A percentile compares a stretch with the other conserved stretches of the same genome.
These are phyloP conservation scores for Mythimna lalbum DNA, from an alignment of 2,888 invertebrate species.

Conservation along the genomic window DNA sequence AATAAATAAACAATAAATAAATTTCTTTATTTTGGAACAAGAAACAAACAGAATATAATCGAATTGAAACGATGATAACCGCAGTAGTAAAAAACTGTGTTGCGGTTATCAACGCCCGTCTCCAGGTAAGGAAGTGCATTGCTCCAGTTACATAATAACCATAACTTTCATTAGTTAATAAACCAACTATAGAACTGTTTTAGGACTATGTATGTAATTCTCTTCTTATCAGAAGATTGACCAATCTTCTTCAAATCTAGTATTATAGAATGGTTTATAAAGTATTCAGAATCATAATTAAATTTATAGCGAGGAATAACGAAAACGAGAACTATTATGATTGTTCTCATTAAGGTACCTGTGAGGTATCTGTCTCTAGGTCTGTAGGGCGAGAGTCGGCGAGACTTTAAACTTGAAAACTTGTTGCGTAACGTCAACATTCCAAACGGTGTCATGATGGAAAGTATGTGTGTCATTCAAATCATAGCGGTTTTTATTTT, in stretches of 20 bases:
- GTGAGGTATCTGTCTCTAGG: slow-evolving; percentile 33
- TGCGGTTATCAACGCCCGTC: too few relatives aligned
- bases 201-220: neutral
- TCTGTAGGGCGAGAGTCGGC: slow-evolving; percentile 27
- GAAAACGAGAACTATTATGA: neutral
- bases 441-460: neutral
- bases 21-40: too few relatives aligned
- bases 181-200: too few relatives aligned
- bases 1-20: too few relatives aligned
- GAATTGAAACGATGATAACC: too few relatives aligned
- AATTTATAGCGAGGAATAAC: neutral
- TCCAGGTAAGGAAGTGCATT: too few relatives aligned
- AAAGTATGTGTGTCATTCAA: slow-evolving; percentile 15
- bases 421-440: slow-evolving; percentile 40
- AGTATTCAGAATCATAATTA: neutral
- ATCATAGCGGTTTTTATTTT: slow-evolving; percentile 9
- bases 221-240: too few relatives aligned
- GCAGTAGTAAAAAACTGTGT: too few relatives aligned
- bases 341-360: neutral
- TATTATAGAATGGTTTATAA: neutral
- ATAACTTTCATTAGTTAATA: too few relatives aligned
- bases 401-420: slow-evolving; percentile 50
- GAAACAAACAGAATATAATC: too few relatives aligned
- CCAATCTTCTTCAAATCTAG: neutral
- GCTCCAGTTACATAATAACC: too few relatives aligned